Evolutionary conservation across 2,797 vertebrate genomes (phyloP).

Genomic region (Tadarida brasiliensis): DNA sequence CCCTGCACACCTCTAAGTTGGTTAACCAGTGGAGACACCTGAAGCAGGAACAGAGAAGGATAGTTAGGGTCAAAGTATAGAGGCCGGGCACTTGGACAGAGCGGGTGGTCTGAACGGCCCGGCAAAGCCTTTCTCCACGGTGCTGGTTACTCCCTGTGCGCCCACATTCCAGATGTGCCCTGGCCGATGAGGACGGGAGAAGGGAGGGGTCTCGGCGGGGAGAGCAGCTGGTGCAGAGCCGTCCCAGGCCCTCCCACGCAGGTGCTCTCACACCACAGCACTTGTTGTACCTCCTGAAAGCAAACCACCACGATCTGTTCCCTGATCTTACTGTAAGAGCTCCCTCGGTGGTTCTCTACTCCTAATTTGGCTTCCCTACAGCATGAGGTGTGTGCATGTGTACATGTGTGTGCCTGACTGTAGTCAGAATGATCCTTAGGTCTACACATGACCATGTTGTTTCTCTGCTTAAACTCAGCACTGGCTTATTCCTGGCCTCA

Average conservation of each 20-base stretch:
- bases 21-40: background rate
- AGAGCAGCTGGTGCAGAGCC: background rate
- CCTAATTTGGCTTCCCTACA: background rate
- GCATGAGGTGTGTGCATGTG: too few relatives aligned
- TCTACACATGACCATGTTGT: background rate
- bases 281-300: too few relatives aligned
- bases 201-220: background rate
- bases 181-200: too few relatives aligned
- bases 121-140: accelerated
- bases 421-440: background rate
- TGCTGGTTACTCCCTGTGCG: background rate
- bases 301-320: too few relatives aligned
- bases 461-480: background rate
- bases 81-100: too few relatives aligned
- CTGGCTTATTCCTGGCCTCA: background rate
- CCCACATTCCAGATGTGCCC: too few relatives aligned
- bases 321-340: background rate
- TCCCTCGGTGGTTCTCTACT: background rate
- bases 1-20: background rate
- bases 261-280: background rate
- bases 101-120: accelerated
- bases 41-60: background rate
- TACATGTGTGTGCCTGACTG: background rate
- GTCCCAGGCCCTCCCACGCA: background rate
- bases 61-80: accelerated